Evolutionary conservation across 37 sponge, comb jelly and placozoan genomes (phyloP).

Genomic region (Haliclona indistincta): DNA sequence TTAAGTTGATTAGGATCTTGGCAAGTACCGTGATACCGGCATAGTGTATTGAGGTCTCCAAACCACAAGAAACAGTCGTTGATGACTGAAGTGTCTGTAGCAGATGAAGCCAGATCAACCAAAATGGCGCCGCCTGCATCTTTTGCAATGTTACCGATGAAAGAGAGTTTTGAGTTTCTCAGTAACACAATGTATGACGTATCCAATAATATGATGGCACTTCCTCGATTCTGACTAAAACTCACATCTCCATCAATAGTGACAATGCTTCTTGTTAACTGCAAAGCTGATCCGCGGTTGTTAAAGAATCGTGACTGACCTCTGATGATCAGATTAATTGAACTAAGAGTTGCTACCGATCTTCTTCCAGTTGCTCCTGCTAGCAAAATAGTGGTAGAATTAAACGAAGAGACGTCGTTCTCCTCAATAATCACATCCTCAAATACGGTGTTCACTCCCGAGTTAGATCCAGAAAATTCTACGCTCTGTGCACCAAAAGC

Average conservation of each 20-base stretch:
- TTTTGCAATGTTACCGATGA: too few species aligned
- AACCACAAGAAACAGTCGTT: conserved; percentile 15
- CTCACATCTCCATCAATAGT: not conserved
- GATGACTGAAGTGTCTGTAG: too few species aligned
- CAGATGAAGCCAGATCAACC: too few species aligned
- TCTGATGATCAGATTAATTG: not conserved
- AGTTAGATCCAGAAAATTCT: not conserved
- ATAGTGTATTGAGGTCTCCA: not conserved
- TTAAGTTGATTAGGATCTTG: not conserved
- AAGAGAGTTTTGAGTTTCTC: too few species aligned
- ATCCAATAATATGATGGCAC: conserved; percentile 12
- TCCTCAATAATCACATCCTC: not conserved
- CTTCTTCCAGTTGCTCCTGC: too few species aligned
- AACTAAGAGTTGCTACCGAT: not conserved
- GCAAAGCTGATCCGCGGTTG: not conserved
- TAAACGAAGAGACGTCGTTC: conserved; percentile 21
- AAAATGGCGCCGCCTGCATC: too few species aligned
- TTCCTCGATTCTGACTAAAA: conserved; percentile 27
- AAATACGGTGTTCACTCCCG: not conserved
- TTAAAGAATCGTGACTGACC: not conserved
- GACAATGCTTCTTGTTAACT: not conserved
- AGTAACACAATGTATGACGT: too few species aligned
- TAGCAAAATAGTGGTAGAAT: too few species aligned
- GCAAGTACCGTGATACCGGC: not conserved
- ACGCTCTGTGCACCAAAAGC: not conserved